Conservation (phyloP, 2,113 vertebrate genomes). For the Microcebus tavaratra region DNA sequence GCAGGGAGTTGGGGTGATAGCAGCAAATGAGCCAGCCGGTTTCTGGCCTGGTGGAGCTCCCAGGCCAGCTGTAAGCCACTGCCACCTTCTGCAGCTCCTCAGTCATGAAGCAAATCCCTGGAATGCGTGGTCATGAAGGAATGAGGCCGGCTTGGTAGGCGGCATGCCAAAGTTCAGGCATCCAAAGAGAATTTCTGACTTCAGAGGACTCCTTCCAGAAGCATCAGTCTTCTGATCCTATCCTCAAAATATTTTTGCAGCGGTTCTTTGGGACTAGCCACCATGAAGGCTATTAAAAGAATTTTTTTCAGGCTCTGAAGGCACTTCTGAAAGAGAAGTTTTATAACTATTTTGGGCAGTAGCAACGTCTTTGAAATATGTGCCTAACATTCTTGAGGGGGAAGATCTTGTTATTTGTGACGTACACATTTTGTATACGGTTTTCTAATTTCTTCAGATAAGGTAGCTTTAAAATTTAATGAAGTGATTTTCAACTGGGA, state of each 20-base stretch:
- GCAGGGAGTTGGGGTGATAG: neutral
- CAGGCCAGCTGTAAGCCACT: neutral
- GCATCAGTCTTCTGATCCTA: neutral
- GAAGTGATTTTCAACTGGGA: neutral
- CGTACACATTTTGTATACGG: neutral
- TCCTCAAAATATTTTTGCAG: neutral
- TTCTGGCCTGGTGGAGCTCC: neutral
- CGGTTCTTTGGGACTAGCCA: neutral
- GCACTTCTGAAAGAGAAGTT: neutral
- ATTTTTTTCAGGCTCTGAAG: neutral
- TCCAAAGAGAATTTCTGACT: neutral
- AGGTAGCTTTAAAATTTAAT: neutral
- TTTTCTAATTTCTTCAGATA: neutral
- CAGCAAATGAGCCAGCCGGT: accelerated
- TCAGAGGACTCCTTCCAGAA: neutral
- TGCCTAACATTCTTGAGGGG: neutral
- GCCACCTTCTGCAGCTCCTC: neutral
- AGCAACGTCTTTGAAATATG: neutral
- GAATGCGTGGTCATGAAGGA: accelerated
- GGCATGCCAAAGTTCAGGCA: accelerated
- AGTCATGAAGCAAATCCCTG: accelerated
- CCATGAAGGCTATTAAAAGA: neutral
- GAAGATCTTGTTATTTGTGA: neutral
- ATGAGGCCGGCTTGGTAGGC: neutral
- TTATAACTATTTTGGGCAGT: neutral